Base-by-base conservation (phyloP, 2,113 vertebrate species). In the Crypturellus undulatus region DNA sequence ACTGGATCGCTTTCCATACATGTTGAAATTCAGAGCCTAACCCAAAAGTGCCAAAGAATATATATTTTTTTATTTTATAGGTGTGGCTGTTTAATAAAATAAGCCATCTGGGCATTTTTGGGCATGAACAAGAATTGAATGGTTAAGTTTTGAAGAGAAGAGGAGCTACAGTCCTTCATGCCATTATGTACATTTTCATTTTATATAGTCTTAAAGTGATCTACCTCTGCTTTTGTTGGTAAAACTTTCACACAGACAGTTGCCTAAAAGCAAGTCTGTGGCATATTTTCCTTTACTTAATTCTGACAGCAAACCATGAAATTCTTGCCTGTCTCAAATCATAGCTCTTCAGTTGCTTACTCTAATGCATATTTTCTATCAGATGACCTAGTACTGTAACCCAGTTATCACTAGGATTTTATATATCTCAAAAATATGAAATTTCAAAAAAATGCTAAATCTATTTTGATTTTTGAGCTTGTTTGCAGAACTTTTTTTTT, bases 21-120 rank as follows among this genome's bases (percentile, higher is more conserved):
- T 12, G 40, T 60, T 51, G 54, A 42, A 59, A 49, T 24, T 42
- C 26, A 64, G 42, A n/a, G 68, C 10, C 0, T 0, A 81, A 11
- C 26, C 2, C 36, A 49, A 70, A 18, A 10, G 56, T 68, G 16
- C 36, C 14, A 28, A 45, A 54, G 18, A 71, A 56, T 71, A 32
- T 62, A 38, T 38, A 38, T 60, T 3, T 78, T 24, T 30, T 45
- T 81, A 38, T 75, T 79, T 79, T 75, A 42, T 54, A 54, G 52
- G 28, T 54, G 28, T 54, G 25, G 52, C 65, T 34, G 12, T 4
- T 78, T 5, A n/a, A 3, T 84, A 21, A 26, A 47, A 10, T 1
- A 73, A 68, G 17, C 22, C n/a, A 40, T 30, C 7, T 49, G 16
- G 25, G 8, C 21, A 10, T 45, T 84, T 71, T 88, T 75, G 10